Conservation (phyloP, 2,888 invertebrate species). For the Thera obeliscata region DNA sequence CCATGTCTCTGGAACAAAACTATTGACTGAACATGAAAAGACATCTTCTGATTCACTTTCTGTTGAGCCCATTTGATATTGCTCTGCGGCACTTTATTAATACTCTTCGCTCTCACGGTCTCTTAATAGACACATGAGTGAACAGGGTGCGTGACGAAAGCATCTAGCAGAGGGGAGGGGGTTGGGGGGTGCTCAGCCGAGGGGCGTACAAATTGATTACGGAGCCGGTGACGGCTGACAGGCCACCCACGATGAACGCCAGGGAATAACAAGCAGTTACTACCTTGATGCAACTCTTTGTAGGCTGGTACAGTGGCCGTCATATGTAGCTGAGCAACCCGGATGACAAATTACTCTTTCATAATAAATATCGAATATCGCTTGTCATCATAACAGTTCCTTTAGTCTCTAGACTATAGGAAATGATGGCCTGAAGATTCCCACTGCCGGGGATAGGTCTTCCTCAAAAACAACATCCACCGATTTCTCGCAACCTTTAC, state of each 20-base stretch:
- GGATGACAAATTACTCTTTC: not conserved
- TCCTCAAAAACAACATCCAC: no score
- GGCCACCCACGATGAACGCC: conserved; percentile 71
- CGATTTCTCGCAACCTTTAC: no score
- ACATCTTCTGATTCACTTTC: conserved; percentile 3
- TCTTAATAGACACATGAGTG: conserved; percentile 56
- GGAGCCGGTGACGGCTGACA: conserved; percentile 69
- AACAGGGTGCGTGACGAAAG: conserved; percentile 77
- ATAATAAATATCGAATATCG: not conserved
- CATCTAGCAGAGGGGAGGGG: conserved; percentile 58
- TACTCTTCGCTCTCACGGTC: conserved; percentile 39
- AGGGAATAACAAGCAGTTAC: conserved; percentile 20
- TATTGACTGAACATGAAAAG: not conserved
- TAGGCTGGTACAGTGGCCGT: conserved; percentile 42
- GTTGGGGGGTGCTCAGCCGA: conserved; percentile 59
- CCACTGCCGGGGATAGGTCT: no score
- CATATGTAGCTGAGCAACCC: conserved; percentile 16
- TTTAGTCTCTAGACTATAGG: no score
- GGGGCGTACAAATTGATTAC: conserved; percentile 82
- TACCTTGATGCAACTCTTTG: conserved; percentile 44
- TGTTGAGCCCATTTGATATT: conserved; percentile 14
- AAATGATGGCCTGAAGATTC: no score
- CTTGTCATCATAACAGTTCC: no score
- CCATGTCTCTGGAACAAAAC: not conserved
- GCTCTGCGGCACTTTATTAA: conserved; percentile 31